phyloP scores from a whole-genome alignment of 2,113 vertebrate species.

The Antidorcas marsupialis region DNA sequence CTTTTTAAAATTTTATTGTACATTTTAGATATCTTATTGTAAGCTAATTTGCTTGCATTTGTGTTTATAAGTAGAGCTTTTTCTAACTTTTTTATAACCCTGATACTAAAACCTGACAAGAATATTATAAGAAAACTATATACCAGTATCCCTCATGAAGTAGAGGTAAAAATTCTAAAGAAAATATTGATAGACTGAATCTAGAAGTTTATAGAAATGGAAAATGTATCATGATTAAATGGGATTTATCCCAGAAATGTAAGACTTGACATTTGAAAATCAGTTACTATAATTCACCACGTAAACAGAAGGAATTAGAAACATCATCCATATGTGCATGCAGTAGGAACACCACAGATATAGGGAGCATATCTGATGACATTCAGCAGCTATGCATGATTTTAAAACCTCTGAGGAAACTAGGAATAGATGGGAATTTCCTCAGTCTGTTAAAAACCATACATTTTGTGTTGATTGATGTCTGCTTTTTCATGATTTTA shows the following conservation, averaged over 20 bases:
- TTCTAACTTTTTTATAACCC: neutral
- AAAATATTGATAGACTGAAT: neutral
- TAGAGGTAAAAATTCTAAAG: neutral
- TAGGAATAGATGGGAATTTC: neutral
- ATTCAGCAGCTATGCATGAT: neutral
- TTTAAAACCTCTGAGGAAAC: neutral
- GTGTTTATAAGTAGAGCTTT: neutral
- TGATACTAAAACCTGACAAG: neutral
- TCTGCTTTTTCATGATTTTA: neutral
- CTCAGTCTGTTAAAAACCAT: neutral
- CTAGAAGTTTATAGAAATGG: neutral
- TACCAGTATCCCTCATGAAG: neutral
- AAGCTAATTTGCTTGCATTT: neutral
- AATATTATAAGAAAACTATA: neutral
- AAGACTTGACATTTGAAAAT: neutral
- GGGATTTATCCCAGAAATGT: neutral
- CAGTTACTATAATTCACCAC: neutral
- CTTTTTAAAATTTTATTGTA: neutral
- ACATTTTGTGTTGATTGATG: neutral
- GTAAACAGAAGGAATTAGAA: neutral
- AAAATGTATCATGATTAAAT: neutral
- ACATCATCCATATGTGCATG: neutral
- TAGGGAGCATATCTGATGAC: neutral
- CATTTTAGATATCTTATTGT: neutral
- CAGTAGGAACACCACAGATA: neutral